Percentiles rank a stretch among this genome's conserved stretches.
These are phyloP conservation scores for Gallinago jamesoni DNA, from an alignment of 2,113 vertebrate genomes.

Conservation along the genomic window DNA sequence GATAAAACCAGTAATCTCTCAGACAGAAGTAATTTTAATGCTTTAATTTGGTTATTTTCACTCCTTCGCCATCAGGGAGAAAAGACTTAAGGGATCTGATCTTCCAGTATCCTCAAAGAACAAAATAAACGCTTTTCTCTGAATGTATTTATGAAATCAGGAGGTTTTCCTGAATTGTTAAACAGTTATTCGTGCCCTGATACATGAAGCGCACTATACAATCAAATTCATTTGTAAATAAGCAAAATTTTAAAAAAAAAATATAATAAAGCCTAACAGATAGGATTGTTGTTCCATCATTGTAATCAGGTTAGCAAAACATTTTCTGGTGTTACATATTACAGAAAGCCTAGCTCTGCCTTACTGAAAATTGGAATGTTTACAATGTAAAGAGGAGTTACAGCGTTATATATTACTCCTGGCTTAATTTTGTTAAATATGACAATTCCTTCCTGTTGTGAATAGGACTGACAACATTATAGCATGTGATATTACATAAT, in stretches of 20 bases:
- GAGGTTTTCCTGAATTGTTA: not conserved
- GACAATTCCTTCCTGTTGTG: not conserved
- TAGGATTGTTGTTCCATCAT: not conserved
- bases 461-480: not conserved
- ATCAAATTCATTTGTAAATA: not conserved
- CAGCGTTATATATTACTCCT: not conserved
- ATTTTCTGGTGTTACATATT: not conserved
- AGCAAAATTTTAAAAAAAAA: not conserved
- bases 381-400: not conserved
- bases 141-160: not conserved
- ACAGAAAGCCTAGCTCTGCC: not conserved
- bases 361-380: not conserved
- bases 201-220: not conserved
- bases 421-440: not conserved
- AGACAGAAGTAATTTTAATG: not conserved
- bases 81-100: not conserved
- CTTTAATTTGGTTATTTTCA: not conserved
- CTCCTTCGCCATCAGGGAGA: not conserved
- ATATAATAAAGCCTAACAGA: not conserved
- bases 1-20: not conserved
- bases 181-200: not conserved
- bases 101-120: not conserved
- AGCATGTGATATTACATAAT: not conserved
- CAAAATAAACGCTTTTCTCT: not conserved
- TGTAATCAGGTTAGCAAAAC: not conserved